phyloP scores from a whole-genome alignment of 35 echinoderm and acorn worm genomes.

The Lytechinus variegatus region DNA sequence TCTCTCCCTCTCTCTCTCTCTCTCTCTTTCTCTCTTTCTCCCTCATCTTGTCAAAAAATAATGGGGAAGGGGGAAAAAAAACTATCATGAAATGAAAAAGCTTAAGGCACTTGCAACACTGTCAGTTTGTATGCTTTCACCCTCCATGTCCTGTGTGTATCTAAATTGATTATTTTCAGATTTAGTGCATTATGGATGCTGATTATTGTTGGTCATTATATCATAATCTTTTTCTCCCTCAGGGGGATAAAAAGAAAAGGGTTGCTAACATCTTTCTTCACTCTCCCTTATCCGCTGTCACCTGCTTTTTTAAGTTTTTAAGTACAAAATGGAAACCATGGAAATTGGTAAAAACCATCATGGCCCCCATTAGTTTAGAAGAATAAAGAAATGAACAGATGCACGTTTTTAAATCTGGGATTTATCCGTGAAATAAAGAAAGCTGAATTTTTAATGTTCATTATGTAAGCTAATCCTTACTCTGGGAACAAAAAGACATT shows the following conservation, averaged over 20 bases:
- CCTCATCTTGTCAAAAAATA: neutral
- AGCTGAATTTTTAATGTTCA: neutral
- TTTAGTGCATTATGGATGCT: conserved; percentile 18
- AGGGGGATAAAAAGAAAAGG: neutral
- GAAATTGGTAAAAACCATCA: neutral
- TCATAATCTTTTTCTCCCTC: conserved; percentile 5
- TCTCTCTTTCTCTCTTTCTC: neutral
- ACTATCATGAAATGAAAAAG: neutral
- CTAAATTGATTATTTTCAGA: conserved; percentile 35
- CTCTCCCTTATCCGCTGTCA: neutral
- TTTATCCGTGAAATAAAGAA: neutral
- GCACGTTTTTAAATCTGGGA: neutral
- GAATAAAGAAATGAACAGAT: neutral
- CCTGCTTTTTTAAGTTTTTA: neutral
- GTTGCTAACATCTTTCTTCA: neutral
- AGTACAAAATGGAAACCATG: neutral
- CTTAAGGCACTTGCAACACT: conserved; percentile 19
- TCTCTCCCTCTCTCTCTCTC: neutral
- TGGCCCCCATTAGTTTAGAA: neutral
- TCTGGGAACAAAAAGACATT: neutral
- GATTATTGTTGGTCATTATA: neutral
- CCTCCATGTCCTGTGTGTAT: neutral
- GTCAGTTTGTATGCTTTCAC: neutral
- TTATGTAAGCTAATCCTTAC: neutral
- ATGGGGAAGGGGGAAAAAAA: neutral